A percentile compares a stretch with the other conserved stretches of the same genome.
Evolutionary conservation across 2,113 vertebrate genomes (phyloP).

Genomic region (Uria aalge): DNA sequence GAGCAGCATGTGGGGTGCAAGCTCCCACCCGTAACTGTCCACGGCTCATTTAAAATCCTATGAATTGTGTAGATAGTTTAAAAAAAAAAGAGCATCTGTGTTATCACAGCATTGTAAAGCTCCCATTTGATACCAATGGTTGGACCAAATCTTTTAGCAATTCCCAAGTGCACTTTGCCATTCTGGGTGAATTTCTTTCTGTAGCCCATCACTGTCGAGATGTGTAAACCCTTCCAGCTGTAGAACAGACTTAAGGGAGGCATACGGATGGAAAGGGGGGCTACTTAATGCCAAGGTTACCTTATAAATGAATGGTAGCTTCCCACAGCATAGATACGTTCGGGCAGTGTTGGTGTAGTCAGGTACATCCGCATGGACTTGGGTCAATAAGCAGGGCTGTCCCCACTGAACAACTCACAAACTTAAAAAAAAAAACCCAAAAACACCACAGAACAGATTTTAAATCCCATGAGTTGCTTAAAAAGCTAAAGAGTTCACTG

Average conservation of each 20-base stretch:
- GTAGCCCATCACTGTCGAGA: neutral
- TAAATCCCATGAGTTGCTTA: neutral
- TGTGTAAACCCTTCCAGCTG: neutral
- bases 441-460: neutral
- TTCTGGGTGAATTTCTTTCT: neutral
- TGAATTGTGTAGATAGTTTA: neutral
- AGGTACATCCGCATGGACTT: neutral
- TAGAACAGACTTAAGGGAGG: neutral
- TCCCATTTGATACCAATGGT: neutral
- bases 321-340: neutral
- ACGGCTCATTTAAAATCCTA: neutral
- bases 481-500: neutral
- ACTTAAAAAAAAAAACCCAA: neutral
- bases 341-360: neutral
- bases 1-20: neutral
- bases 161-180: neutral
- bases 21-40: neutral
- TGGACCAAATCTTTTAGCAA: neutral
- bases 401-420: neutral
- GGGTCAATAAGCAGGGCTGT: neutral
- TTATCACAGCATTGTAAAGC: neutral
- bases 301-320: neutral
- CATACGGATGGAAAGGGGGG: neutral
- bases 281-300: neutral
- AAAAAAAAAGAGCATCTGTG: neutral